These are phyloP conservation scores for Drymodes brunneopygia DNA, from an alignment of 2,113 vertebrate genomes.

Conservation along the genomic window DNA sequence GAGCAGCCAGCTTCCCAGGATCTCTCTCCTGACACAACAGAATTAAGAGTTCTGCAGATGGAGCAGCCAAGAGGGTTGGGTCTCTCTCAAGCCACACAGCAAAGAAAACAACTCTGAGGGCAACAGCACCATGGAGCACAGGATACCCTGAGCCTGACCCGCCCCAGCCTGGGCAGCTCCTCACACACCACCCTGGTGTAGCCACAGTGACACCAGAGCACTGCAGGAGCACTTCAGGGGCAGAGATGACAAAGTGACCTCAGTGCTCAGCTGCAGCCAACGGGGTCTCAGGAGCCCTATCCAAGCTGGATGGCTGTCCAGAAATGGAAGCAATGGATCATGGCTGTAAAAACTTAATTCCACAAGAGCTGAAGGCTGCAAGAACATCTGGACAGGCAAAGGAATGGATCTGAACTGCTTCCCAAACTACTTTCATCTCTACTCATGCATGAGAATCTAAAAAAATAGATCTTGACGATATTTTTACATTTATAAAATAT, in stretches of 20 bases:
- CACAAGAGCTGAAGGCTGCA: background rate
- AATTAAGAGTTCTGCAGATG: background rate
- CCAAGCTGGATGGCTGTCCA: accelerated
- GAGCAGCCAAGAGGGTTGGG: background rate
- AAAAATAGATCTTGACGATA: background rate
- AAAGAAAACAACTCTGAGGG: background rate
- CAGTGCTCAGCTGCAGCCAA: background rate
- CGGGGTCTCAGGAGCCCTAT: background rate
- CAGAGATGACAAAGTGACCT: background rate
- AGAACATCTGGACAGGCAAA: background rate
- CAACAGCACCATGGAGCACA: accelerated
- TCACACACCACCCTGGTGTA: accelerated
- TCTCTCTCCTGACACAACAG: background rate
- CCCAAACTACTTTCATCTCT: background rate
- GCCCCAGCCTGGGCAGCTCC: background rate
- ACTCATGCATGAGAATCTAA: background rate
- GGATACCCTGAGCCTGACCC: background rate
- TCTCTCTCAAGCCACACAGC: background rate
- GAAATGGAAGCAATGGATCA: background rate
- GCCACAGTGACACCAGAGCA: background rate
- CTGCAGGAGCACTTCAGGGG: background rate
- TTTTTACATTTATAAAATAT: background rate
- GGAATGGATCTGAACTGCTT: background rate
- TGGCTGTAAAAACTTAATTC: background rate
- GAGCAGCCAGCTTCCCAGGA: background rate